Percentiles rank a stretch among this genome's conserved stretches.
Conservation (phyloP, 2,113 vertebrate genomes). For the human (Homo sapiens) region GRCh38 chr1:51987001-51987500, state of each 20-base stretch:
- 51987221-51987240: neutral
- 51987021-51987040: constrained; percentile 57
- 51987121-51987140: neutral
- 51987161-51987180: neutral
- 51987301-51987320: neutral
- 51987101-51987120: constrained; percentile 40
- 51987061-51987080: neutral
- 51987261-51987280: neutral
- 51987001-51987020: constrained; percentile 14
- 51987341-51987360: neutral
- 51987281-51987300: neutral
- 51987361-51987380: neutral
- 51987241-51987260: neutral
- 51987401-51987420: constrained; percentile 5
- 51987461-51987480: neutral
- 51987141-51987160: neutral
- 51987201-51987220: neutral
- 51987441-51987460: neutral
- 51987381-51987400: constrained; percentile 34
- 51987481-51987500: neutral
- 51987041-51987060: constrained; percentile 29
- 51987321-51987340: neutral
- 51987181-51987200: neutral
- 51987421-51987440: constrained; percentile 1
- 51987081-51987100: neutral